Percentiles rank a stretch among this genome's conserved stretches.
These are phyloP conservation scores for Ctenicera cuprea DNA, from an alignment of 2,888 invertebrate genomes.

Conservation along the genomic window DNA sequence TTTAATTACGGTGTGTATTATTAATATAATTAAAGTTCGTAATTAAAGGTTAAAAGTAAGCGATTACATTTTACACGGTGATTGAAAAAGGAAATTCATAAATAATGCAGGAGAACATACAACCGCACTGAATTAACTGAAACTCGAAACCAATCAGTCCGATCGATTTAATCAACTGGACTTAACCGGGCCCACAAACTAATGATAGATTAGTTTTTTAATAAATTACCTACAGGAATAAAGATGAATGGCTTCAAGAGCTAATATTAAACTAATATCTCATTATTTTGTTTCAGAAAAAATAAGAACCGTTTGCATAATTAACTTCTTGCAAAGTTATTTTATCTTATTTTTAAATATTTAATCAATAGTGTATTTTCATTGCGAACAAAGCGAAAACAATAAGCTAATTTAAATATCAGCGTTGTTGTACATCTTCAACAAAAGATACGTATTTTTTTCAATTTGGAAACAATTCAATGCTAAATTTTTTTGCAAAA, in stretches of 20 bases:
- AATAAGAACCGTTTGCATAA: conserved; percentile 7
- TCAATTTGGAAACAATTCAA: too few species aligned
- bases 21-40: conserved; percentile 39
- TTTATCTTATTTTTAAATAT: neutral
- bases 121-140: conserved; percentile 27
- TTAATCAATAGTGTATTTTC: too few species aligned
- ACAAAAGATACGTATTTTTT: neutral
- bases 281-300: conserved; percentile 21
- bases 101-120: conserved; percentile 10
- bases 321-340: neutral
- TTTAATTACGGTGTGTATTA: conserved; percentile 30
- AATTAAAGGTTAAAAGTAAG: conserved; percentile 32
- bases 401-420: too few species aligned
- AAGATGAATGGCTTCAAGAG: conserved; percentile 37
- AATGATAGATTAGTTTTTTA: conserved; percentile 44
- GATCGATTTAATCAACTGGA: conserved; percentile 40
- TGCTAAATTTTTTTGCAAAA: neutral
- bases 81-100: conserved; percentile 26
- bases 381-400: too few species aligned
- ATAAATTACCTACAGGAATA: conserved; percentile 36
- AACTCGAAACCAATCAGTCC: conserved; percentile 36
- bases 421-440: too few species aligned
- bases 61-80: conserved; percentile 13
- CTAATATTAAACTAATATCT: conserved; percentile 40
- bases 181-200: conserved; percentile 15